Percentiles rank a stretch among this genome's conserved stretches.
Evolutionary conservation across 2,888 invertebrate species (phyloP).

Genomic region (Caenorhabditis sp.): DNA sequence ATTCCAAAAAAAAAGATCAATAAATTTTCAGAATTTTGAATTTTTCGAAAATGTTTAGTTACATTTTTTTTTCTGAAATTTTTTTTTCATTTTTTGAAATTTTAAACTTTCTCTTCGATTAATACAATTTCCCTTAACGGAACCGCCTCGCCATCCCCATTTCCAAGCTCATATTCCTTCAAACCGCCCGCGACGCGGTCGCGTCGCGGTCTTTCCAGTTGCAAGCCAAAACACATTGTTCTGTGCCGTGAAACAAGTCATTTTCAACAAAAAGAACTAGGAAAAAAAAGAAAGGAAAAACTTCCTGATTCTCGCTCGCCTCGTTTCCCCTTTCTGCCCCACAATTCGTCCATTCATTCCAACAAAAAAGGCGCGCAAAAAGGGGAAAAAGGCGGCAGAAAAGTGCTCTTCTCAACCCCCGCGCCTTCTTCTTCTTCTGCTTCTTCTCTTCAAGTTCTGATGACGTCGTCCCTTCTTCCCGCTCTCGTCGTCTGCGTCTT

Average conservation of each 20-base stretch:
- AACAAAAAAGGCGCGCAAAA: not conserved
- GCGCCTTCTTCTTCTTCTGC: no score
- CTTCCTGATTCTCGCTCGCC: not conserved
- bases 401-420: slow-evolving; percentile 1
- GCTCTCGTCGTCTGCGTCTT: not conserved
- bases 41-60: not conserved
- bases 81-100: not conserved
- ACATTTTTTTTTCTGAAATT: not conserved
- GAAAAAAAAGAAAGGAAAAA: no score
- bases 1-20: no score
- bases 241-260: no score
- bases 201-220: no score
- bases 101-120: not conserved
- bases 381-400: not conserved
- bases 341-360: slow-evolving; percentile 11
- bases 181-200: no score
- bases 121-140: no score
- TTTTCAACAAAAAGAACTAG: no score
- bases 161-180: no score
- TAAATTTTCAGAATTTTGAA: not conserved
- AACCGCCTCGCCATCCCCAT: no score
- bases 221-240: no score
- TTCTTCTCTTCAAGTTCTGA: no score
- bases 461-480: slow-evolving; percentile 3
- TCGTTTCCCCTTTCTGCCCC: not conserved